These are phyloP conservation scores for Enteromius argenteus DNA, from an alignment of 2,797 vertebrate species.

Conservation along the genomic window DNA sequence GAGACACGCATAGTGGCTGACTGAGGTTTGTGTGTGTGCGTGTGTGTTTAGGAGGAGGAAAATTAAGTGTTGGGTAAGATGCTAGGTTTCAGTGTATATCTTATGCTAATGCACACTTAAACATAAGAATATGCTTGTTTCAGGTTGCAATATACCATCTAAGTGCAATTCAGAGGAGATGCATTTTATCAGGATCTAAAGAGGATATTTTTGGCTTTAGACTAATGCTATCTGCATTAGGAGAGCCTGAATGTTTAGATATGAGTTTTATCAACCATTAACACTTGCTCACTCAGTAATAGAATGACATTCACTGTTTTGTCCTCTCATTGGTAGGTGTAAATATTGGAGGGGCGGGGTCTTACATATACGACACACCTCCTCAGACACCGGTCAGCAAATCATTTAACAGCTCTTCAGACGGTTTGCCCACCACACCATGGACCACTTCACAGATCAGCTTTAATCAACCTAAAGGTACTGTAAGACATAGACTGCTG, in stretches of 20 bases:
- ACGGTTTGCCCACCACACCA: constrained; percentile 63
- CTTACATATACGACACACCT: constrained; percentile 67
- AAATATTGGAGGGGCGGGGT: constrained; percentile 67
- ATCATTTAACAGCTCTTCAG: constrained; percentile 53
- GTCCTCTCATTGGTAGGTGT: constrained; percentile 58
- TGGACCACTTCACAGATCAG: constrained; percentile 58
- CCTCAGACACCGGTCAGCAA: constrained; percentile 57
- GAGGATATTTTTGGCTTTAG: constrained; percentile 28
- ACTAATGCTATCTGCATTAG: constrained; percentile 26
- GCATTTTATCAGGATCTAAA: constrained; percentile 3
- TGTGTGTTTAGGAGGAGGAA: neutral
- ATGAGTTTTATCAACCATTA: constrained; percentile 19
- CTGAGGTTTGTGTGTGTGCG: neutral
- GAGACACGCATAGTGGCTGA: neutral
- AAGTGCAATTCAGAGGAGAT: neutral
- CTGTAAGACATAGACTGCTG: neutral
- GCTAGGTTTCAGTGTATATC: neutral
- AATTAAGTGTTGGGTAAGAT: neutral
- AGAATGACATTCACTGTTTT: constrained; percentile 22
- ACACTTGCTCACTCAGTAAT: neutral
- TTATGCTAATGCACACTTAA: neutral
- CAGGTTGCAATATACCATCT: neutral
- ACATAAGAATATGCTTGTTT: neutral
- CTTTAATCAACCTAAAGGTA: constrained; percentile 63
- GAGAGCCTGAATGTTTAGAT: constrained; percentile 23